These are phyloP conservation scores for Malurus cyaneus DNA, from an alignment of 2,113 vertebrate species.

Conservation along the genomic window DNA sequence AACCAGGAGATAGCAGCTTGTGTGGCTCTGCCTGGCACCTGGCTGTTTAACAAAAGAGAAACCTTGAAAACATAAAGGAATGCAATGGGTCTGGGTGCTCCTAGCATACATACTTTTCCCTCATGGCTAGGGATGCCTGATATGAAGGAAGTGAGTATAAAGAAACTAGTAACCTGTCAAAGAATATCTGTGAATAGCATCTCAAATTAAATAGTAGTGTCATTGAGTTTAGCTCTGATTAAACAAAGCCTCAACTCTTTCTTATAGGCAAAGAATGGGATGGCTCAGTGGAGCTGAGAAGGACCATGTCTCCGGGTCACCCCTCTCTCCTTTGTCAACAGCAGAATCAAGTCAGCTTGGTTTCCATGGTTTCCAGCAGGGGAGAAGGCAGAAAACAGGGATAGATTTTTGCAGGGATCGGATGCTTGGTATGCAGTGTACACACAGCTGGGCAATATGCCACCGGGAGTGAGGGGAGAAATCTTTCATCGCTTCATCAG, in stretches of 20 bases:
- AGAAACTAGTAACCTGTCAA: not conserved
- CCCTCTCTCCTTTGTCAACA: not conserved
- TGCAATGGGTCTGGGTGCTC: not conserved
- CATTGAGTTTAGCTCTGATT: not conserved
- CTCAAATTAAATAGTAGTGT: not conserved
- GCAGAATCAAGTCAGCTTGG: not conserved
- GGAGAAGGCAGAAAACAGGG: not conserved
- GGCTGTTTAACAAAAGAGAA: not conserved
- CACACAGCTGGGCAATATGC: constrained; percentile 27
- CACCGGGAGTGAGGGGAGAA: not conserved
- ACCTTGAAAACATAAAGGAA: not conserved
- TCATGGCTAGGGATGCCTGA: not conserved
- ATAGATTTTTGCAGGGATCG: constrained; percentile 29
- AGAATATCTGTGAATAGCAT: not conserved
- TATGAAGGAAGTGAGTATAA: not conserved
- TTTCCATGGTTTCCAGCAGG: constrained; percentile 42
- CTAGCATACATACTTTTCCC: not conserved
- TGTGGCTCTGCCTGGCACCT: not conserved
- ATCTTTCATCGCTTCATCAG: constrained; percentile 40
- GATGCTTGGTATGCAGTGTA: constrained; percentile 31
- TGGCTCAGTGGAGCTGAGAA: not conserved
- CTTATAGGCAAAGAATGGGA: not conserved
- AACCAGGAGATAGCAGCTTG: not conserved
- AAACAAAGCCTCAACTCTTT: not conserved
- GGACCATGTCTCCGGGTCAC: not conserved